These are phyloP conservation scores for Zygaena filipendulae DNA, from an alignment of 2,888 invertebrate species.

Conservation along the genomic window DNA sequence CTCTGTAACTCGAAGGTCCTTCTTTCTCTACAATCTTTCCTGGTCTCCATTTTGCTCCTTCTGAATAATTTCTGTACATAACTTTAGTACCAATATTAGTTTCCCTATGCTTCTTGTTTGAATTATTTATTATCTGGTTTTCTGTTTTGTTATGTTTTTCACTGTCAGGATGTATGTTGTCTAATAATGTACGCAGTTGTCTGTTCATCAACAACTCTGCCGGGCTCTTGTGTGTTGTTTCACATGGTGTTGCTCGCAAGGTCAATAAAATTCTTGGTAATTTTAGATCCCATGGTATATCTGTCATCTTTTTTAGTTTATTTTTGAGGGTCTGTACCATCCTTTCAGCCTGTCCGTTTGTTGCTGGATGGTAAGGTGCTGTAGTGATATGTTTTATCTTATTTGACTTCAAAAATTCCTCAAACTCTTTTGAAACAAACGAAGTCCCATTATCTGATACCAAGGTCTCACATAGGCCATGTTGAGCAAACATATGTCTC, in stretches of 20 bases:
- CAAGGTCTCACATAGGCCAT: too few relatives aligned
- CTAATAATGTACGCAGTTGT: constrained; percentile 4
- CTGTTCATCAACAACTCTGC: constrained; percentile 10
- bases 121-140: too few relatives aligned
- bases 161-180: not conserved
- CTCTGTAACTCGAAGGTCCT: too few relatives aligned
- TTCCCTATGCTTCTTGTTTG: too few relatives aligned
- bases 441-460: too few relatives aligned
- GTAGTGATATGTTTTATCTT: constrained; percentile 6
- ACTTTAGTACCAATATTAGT: too few relatives aligned
- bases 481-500: too few relatives aligned
- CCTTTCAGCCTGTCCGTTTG: constrained; percentile 13
- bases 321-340: constrained; percentile 9
- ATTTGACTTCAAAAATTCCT: constrained; percentile 3
- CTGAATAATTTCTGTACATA: too few relatives aligned
- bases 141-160: too few relatives aligned
- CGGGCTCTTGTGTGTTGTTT: constrained; percentile 8
- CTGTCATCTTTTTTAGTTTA: constrained; percentile 7
- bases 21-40: too few relatives aligned
- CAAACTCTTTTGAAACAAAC: constrained; percentile 7
- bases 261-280: constrained; percentile 6
- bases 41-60: too few relatives aligned
- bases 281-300: too few relatives aligned
- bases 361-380: constrained; percentile 10
- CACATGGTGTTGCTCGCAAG: constrained; percentile 5